A percentile compares a stretch with the other conserved stretches of the same genome.
Conservation (phyloP, 2,113 vertebrate genomes). For the Lichenostomus cassidix region DNA sequence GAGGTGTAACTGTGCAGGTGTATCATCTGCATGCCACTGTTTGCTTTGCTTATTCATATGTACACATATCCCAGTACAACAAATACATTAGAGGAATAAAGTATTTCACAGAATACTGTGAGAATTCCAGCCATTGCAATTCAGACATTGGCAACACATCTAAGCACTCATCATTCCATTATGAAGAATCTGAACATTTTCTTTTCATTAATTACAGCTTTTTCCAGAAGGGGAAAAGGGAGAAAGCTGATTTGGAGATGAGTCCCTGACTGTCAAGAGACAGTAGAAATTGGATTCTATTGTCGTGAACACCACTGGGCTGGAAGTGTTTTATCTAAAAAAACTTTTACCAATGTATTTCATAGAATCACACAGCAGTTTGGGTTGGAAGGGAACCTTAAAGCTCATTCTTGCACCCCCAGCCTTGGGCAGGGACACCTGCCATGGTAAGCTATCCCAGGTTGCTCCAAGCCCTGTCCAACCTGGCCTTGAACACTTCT, state of each 20-base stretch:
- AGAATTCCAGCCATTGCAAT: neutral
- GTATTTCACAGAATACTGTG: neutral
- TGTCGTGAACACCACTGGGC: neutral
- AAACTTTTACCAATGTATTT: neutral
- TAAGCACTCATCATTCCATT: neutral
- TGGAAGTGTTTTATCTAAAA: neutral
- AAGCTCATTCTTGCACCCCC: rapidly evolving
- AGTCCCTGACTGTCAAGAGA: neutral
- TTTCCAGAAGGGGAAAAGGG: neutral
- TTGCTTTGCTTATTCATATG: neutral
- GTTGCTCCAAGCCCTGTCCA: rapidly evolving
- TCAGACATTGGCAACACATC: neutral
- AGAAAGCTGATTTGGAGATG: neutral
- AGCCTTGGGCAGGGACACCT: neutral
- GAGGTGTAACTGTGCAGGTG: neutral
- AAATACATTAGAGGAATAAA: neutral
- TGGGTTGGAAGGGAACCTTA: neutral
- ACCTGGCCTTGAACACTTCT: neutral
- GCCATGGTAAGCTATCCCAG: neutral
- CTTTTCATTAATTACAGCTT: neutral
- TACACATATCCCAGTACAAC: neutral
- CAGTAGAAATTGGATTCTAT: neutral
- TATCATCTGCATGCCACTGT: neutral
- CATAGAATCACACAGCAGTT: neutral
- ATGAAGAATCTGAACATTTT: neutral